These are phyloP conservation scores for Lamproptera curius DNA, from an alignment of 2,888 invertebrate genomes.

Conservation along the genomic window DNA sequence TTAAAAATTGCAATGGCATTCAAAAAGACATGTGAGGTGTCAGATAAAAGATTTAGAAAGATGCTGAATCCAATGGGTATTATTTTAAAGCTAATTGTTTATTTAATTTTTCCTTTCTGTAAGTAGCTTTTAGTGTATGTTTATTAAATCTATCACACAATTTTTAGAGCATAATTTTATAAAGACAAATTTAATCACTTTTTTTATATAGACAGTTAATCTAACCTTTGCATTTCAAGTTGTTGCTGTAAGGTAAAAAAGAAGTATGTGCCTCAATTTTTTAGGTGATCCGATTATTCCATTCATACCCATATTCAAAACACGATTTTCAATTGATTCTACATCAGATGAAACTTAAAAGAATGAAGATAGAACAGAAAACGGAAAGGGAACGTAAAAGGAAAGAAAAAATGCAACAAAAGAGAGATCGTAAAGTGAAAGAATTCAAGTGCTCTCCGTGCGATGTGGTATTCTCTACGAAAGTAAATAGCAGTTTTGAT, in stretches of 20 bases:
- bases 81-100: background rate
- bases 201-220: too few species aligned
- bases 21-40: slow-evolving; percentile 56
- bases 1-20: slow-evolving; percentile 56
- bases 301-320: slow-evolving; percentile 69
- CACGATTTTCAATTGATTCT: slow-evolving; percentile 68
- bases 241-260: too few species aligned
- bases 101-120: too few species aligned
- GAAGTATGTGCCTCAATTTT: background rate
- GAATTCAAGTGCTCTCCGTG: slow-evolving; percentile 65
- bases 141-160: too few species aligned
- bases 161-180: too few species aligned
- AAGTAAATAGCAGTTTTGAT: slow-evolving; percentile 39
- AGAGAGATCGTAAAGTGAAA: slow-evolving; percentile 49
- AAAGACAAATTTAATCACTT: too few species aligned
- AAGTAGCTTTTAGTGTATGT: too few species aligned
- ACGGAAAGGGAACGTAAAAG: slow-evolving; percentile 45
- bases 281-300: slow-evolving; percentile 56
- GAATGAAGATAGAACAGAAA: slow-evolving; percentile 51
- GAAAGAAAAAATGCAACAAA: slow-evolving; percentile 46
- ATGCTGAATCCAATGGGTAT: slow-evolving; percentile 63
- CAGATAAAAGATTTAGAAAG: slow-evolving; percentile 61
- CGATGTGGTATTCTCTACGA: slow-evolving; percentile 58
- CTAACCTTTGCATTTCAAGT: too few species aligned
- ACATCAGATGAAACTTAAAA: slow-evolving; percentile 61